These are phyloP conservation scores for Phaethornis superciliosus DNA, from an alignment of 2,113 vertebrate genomes.

Conservation along the genomic window DNA sequence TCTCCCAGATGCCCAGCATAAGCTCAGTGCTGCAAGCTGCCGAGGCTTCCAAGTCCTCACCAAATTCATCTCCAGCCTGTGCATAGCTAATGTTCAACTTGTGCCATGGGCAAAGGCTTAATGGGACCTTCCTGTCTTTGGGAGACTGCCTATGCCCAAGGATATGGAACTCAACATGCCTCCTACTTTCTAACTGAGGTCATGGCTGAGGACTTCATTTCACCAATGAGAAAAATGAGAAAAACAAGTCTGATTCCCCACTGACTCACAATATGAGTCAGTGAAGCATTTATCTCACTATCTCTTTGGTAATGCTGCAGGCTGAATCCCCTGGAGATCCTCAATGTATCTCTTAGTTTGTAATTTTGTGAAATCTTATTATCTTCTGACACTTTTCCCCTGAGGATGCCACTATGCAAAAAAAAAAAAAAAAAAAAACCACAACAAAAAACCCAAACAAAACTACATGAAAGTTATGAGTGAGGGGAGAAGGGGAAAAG, in stretches of 20 bases:
- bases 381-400: slow-evolving; percentile 29
- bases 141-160: not conserved
- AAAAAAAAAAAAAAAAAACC: too few relatives aligned
- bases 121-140: not conserved
- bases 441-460: too few relatives aligned
- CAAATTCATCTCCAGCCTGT: not conserved
- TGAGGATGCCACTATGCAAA: not conserved
- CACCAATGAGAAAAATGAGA: not conserved
- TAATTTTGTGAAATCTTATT: slow-evolving; percentile 22
- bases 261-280: not conserved
- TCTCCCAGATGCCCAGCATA: not conserved
- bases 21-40: not conserved
- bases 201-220: not conserved
- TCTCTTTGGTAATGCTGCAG: not conserved
- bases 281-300: not conserved
- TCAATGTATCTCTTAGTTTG: not conserved
- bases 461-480: not conserved
- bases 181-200: not conserved
- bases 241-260: not conserved
- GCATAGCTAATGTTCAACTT: not conserved
- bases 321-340: not conserved
- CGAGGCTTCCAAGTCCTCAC: not conserved
- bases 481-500: not conserved
- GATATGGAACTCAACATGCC: not conserved
- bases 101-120: not conserved